phyloP scores from a whole-genome alignment of 2,113 vertebrate species.

The Leuciscus idus region DNA sequence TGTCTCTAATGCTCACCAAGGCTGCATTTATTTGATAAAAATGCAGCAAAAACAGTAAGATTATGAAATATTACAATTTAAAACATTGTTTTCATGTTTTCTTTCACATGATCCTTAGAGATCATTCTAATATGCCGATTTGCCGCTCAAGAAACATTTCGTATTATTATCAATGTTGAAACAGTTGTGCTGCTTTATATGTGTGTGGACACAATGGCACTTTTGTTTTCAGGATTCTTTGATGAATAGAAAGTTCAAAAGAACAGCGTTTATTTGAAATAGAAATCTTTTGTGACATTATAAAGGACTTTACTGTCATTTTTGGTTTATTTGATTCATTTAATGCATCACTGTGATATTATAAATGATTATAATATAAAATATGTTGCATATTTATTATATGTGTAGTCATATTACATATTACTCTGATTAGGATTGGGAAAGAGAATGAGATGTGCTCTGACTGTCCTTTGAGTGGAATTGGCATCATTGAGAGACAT shows the following conservation, averaged over 20 bases:
- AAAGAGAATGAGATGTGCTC: neutral
- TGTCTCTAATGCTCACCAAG: neutral
- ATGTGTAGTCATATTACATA: neutral
- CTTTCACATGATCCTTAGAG: neutral
- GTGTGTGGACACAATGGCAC: neutral
- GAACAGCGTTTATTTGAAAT: neutral
- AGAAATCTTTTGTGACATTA: too few species aligned
- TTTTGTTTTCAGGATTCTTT: neutral
- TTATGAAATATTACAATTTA: neutral
- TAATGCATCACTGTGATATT: neutral
- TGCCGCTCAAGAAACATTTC: neutral
- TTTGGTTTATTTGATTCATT: neutral
- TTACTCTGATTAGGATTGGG: neutral
- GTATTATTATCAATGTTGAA: neutral
- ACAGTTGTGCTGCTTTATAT: neutral
- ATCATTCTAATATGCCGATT: neutral
- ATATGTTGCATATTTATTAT: neutral
- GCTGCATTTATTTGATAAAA: neutral
- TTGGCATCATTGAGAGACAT: neutral
- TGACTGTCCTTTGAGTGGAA: neutral
- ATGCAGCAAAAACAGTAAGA: neutral
- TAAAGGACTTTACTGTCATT: neutral
- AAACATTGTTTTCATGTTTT: neutral
- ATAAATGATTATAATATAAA: neutral
- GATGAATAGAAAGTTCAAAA: neutral